A percentile compares a stretch with the other conserved stretches of the same genome.
Evolutionary conservation across 2,113 vertebrate genomes (phyloP).

Genomic region (Progne subis): DNA sequence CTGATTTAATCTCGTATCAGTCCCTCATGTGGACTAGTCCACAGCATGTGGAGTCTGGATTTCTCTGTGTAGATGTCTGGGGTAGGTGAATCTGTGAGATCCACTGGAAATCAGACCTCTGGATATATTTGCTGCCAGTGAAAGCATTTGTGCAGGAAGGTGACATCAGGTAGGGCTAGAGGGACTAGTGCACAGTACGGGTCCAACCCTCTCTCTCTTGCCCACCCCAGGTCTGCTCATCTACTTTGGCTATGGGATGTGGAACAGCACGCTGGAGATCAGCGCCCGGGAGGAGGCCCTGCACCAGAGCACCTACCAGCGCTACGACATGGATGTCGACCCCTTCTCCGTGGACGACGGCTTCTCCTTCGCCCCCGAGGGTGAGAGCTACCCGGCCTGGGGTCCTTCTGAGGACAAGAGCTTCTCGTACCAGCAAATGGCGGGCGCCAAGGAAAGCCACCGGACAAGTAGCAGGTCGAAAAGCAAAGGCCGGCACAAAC

Average conservation of each 20-base stretch:
- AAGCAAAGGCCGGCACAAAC: slow-evolving; percentile 84
- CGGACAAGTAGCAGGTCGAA: slow-evolving; percentile 82
- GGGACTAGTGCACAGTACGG: rapidly evolving
- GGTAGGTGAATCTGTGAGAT: background rate
- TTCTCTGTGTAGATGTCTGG: background rate
- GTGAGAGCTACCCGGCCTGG: slow-evolving; percentile 82
- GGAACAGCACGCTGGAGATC: slow-evolving; percentile 96
- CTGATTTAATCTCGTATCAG: background rate
- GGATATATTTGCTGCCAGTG: background rate
- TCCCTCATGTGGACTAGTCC: rapidly evolving
- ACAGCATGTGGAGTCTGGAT: background rate
- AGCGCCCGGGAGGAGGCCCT: slow-evolving; percentile 86
- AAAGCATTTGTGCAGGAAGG: background rate
- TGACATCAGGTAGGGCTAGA: background rate
- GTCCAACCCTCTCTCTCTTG: background rate
- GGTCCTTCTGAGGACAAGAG: slow-evolving; percentile 73
- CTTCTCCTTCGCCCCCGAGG: slow-evolving; percentile 75
- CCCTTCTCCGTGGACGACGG: slow-evolving; percentile 81
- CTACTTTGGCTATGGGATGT: slow-evolving; percentile 93
- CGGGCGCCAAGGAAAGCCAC: slow-evolving; percentile 74
- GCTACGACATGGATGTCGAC: slow-evolving; percentile 89
- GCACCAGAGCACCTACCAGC: slow-evolving; percentile 92
- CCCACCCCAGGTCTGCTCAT: slow-evolving; percentile 85
- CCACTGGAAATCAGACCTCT: background rate
- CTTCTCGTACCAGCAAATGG: slow-evolving; percentile 84